These are phyloP conservation scores for Lamprotornis superbus DNA, from an alignment of 2,113 vertebrate species.

Conservation along the genomic window DNA sequence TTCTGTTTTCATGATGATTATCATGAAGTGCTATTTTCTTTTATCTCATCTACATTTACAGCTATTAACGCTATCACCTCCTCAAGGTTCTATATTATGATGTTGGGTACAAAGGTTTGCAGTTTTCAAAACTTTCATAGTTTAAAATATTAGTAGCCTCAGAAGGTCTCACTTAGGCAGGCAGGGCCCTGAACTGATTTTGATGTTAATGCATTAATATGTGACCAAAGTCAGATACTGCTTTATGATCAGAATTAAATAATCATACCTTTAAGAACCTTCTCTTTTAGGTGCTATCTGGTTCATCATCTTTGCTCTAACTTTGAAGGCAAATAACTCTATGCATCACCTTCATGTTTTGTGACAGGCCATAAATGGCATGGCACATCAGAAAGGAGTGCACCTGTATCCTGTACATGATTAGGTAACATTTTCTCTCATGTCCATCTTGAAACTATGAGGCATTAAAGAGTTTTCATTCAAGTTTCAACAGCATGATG, in stretches of 20 bases:
- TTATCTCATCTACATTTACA: neutral
- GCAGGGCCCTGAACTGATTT: neutral
- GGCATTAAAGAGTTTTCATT: neutral
- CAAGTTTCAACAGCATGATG: neutral
- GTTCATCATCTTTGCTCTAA: neutral
- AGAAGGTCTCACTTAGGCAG: neutral
- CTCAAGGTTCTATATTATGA: neutral
- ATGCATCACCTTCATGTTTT: neutral
- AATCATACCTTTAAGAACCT: neutral
- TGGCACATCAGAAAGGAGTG: neutral
- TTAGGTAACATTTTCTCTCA: neutral
- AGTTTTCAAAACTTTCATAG: neutral
- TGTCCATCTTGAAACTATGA: neutral
- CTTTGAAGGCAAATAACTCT: neutral
- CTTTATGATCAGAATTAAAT: neutral
- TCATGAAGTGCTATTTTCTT: neutral
- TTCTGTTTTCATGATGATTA: neutral
- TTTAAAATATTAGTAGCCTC: neutral
- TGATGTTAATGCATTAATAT: neutral
- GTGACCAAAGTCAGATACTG: neutral
- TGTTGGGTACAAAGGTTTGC: neutral
- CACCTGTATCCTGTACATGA: neutral
- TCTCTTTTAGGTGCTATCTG: neutral
- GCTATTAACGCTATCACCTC: neutral
- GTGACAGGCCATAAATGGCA: neutral